Percentiles rank a stretch among this genome's conserved stretches.
Conservation (phyloP, 2,888 invertebrate species). For the Phrixothrix hirtus region DNA sequence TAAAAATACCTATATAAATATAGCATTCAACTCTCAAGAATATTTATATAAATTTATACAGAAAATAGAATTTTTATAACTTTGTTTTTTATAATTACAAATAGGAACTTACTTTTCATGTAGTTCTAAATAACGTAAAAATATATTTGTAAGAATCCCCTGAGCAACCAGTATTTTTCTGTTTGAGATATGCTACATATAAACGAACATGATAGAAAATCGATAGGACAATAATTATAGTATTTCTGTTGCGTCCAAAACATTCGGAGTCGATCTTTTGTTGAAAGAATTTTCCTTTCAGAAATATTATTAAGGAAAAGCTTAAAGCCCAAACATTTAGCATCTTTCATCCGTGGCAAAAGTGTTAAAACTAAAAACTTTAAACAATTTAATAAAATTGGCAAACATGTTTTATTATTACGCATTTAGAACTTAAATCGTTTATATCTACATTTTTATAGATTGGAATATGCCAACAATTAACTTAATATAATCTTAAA, state of each 20-base stretch:
- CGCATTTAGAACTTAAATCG: no score
- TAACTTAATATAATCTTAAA: no score
- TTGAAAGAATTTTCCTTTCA: constrained; percentile 35
- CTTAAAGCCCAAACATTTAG: constrained; percentile 39
- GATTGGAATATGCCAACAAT: no score
- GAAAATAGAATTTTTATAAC: constrained; percentile 6
- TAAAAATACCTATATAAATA: no score
- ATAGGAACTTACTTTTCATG: constrained; percentile 15
- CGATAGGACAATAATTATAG: constrained; percentile 47
- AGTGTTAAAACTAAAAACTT: no score
- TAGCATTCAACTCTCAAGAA: no score
- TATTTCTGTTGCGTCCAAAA: constrained; percentile 42
- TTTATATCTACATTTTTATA: no score
- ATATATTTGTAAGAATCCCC: constrained; percentile 23
- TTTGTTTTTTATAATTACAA: constrained; percentile 11
- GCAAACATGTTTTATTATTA: no score
- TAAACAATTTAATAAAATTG: no score
- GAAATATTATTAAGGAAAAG: constrained; percentile 18
- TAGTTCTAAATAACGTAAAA: constrained; percentile 16
- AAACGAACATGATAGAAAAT: constrained; percentile 46
- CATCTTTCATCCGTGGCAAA: constrained; percentile 18
- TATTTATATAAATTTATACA: no score
- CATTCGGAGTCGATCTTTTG: constrained; percentile 37
- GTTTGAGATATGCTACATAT: constrained; percentile 43
- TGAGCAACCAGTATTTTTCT: constrained; percentile 31